Evolutionary conservation across 2,888 invertebrate species (phyloP).

Genomic region (Drosophila ustulata): DNA sequence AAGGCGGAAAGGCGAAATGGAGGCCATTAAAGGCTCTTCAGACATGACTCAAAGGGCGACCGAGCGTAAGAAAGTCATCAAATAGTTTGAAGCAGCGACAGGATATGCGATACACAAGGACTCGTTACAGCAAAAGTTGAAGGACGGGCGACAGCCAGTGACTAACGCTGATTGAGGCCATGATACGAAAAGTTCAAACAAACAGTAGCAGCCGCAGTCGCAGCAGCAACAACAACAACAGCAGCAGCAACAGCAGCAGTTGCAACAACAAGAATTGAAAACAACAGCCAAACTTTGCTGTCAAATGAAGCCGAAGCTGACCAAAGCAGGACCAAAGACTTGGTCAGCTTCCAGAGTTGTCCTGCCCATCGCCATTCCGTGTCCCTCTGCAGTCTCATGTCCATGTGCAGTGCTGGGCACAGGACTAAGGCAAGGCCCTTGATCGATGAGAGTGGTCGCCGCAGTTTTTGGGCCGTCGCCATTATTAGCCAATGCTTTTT

Average conservation of each 20-base stretch:
- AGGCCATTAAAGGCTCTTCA: conserved; percentile 42
- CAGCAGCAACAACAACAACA: conserved; percentile 12
- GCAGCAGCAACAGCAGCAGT: conserved; percentile 7
- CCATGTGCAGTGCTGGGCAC: conserved; percentile 22
- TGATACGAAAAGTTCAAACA: conserved; percentile 71
- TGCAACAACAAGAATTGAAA: conserved; percentile 21
- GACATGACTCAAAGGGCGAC: conserved; percentile 57
- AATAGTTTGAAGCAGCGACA: conserved; percentile 55
- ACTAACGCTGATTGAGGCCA: conserved; percentile 74
- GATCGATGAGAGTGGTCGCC: conserved; percentile 64
- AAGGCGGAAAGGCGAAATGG: no score
- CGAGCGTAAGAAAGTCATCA: conserved; percentile 75
- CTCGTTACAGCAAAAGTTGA: conserved; percentile 51
- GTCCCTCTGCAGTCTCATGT: no score
- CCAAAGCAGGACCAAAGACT: conserved; percentile 47
- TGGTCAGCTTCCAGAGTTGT: conserved; percentile 33
- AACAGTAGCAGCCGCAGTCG: conserved; percentile 28
- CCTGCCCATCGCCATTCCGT: conserved; percentile 5
- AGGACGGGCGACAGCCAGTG: conserved; percentile 60
- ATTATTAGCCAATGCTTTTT: conserved; percentile 67
- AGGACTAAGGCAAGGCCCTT: conserved; percentile 42
- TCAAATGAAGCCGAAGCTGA: conserved; percentile 56
- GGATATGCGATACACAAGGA: conserved; percentile 49
- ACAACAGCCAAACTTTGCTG: conserved; percentile 45
- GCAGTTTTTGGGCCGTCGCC: conserved; percentile 65